Evolutionary conservation across 37 sponge, comb jelly and placozoan species (phyloP), one percentile per base, ranked within the genome.

Genomic region (Diacarnus erythraeanus): DNA sequence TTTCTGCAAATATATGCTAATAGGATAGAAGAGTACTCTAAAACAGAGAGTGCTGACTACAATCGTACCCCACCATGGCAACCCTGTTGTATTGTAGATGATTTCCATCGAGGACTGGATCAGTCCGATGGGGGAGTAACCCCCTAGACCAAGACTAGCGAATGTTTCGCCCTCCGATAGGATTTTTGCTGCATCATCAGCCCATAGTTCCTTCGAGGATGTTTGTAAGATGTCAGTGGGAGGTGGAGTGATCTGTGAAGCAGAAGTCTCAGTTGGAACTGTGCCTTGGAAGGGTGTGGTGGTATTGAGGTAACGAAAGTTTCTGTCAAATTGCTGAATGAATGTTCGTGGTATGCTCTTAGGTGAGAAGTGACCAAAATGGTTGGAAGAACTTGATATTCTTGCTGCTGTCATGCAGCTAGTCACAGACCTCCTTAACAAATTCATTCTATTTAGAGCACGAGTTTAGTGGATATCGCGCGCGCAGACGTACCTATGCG

Each of bases 51-150:
- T 91, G 33, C 76, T 36, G 8, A 66, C 75, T 0, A 82, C 80
- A 12, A 97, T 97, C 5, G 92, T 65, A 0, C 64, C 88, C 97
- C 97, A 97, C 97, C 97, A 97, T 0, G 97, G 95, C 27, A 97
- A 61, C 12, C 78, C 75, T 2, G 59, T 35, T 18, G 72, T 39
- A 33, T 44, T 68, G 79, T 97, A 93, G 2, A 97, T 54, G 25
- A 30, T 42, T 20, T 94, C 97, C 38, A 97, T 64, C 20, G 75
- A 42, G 1, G 57, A 69, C 71, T 97, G 97, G 1, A 94, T 26
- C 23, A 94, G 65, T 0, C 97, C 93, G 10, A 94, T 78, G 20
- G 97, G 97, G 31, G 84, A 56, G 60, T 88, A 88, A 22, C 92
- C 95, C 1, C 95, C 92, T 42, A 97, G 84, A 2, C 90, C 95